Evolutionary conservation across 2,888 invertebrate species (phyloP), one percentile per base, ranked within the genome.

Genomic region (Herminia tarsipennalis): DNA sequence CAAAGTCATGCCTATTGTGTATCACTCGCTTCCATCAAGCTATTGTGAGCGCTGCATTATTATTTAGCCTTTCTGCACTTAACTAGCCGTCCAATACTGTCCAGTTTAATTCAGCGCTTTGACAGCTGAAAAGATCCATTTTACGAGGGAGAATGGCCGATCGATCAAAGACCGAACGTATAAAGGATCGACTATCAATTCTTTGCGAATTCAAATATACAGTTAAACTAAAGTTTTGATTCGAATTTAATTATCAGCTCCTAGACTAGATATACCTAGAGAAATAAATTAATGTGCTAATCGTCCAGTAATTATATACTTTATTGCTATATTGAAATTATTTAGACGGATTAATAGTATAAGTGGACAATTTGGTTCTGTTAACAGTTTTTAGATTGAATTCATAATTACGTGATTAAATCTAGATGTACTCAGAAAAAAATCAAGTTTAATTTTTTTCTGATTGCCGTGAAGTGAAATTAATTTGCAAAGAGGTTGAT

Each of bases 91-190:
- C 65, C 65, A 67, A 59, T 71, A 77, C 70, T 67, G 72, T 63
- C 66, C 70, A 61, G 61, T 70, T 74, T 83, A 76, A 77, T 78
- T 76, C 76, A 73, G 66, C 54, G 43, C 55, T 47, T 55, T 65
- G 84, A 84, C 83, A 83, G 80, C 69, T 80, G 77, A 83, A 83
- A 83, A 63, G 80, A 78, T 73, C 66, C 70, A 66, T 75, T 73
- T 68, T 68, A 63, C 57, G 51, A 53, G 47, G 56, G 30, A 69
- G 68, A 74, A 72, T 71, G 61, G 65, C 53, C 66, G 65, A 77
- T 77, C 75, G 69, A 77, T 78, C 76, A 78, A 70, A 55, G 52
- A 47, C 44, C 37, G 35, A 35, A 36, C 49, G 63, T 50, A 61
- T 57, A 65, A 62, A 56, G 52, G 57, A 47, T 41, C 22, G 48